phyloP scores from a whole-genome alignment of 2,113 vertebrate species.

The Recurvirostra avosetta region DNA sequence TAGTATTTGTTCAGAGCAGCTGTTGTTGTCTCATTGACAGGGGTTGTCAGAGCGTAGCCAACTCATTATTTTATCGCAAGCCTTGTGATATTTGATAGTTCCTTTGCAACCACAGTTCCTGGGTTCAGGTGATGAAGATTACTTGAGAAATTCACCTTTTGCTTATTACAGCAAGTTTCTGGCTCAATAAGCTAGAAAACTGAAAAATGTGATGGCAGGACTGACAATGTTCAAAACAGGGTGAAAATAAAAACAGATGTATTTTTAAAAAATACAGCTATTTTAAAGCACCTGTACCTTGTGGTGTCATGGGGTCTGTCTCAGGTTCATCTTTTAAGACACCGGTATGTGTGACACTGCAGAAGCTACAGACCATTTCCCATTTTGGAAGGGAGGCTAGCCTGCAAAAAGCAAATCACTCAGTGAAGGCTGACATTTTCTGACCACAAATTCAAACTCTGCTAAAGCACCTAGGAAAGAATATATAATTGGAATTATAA shows the following conservation, averaged over 20 bases:
- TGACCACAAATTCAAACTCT: neutral
- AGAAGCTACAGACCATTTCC: neutral
- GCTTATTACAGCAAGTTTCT: neutral
- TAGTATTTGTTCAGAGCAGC: neutral
- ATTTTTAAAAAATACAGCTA: neutral
- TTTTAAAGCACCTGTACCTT: neutral
- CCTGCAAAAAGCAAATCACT: neutral
- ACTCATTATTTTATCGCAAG: neutral
- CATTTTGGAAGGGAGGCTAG: neutral
- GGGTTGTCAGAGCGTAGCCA: neutral
- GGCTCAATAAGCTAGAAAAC: neutral
- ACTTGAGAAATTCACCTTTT: slow-evolving; percentile 6
- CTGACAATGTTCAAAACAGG: neutral
- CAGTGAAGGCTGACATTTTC: neutral
- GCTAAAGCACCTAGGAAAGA: neutral
- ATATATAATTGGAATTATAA: neutral
- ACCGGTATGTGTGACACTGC: neutral
- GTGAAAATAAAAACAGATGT: neutral
- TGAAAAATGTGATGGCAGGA: neutral
- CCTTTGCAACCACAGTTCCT: neutral
- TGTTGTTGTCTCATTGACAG: neutral
- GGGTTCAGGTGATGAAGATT: neutral
- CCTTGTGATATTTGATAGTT: slow-evolving; percentile 1
- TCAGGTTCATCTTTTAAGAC: neutral
- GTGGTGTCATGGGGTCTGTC: neutral